These are phyloP conservation scores for Emys orbicularis DNA, from an alignment of 2,797 vertebrate genomes.

Conservation along the genomic window DNA sequence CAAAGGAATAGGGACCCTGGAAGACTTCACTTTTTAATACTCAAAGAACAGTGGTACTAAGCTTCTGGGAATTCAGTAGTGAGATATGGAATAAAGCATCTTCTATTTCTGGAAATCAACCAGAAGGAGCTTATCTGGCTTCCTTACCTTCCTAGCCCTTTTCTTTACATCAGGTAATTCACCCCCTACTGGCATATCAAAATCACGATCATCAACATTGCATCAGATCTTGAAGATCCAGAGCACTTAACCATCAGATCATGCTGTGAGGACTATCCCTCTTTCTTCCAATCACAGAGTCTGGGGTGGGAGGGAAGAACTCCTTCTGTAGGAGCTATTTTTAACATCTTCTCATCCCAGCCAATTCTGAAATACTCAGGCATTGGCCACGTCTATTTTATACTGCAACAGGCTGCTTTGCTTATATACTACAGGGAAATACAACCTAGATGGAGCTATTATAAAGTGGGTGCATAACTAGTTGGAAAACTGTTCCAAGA, in stretches of 20 bases:
- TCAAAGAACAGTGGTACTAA: background rate
- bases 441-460: too few species aligned
- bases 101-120: background rate
- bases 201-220: slow-evolving; percentile 32
- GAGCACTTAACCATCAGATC: background rate
- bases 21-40: background rate
- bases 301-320: background rate
- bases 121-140: background rate
- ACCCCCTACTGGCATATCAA: background rate
- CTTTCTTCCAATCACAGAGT: background rate
- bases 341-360: background rate
- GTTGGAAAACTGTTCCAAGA: too few species aligned
- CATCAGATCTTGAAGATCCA: background rate
- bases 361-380: slow-evolving; percentile 18
- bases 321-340: background rate
- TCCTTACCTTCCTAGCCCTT: background rate
- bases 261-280: background rate
- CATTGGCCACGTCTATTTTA: background rate
- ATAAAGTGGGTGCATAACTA: too few species aligned
- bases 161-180: background rate
- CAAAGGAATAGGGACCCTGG: background rate
- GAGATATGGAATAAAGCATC: background rate
- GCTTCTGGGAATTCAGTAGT: background rate
- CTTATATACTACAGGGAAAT: background rate
- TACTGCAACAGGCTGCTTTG: background rate